These are phyloP conservation scores for Drosophila seclusa DNA, from an alignment of 2,888 invertebrate species.

Conservation along the genomic window DNA sequence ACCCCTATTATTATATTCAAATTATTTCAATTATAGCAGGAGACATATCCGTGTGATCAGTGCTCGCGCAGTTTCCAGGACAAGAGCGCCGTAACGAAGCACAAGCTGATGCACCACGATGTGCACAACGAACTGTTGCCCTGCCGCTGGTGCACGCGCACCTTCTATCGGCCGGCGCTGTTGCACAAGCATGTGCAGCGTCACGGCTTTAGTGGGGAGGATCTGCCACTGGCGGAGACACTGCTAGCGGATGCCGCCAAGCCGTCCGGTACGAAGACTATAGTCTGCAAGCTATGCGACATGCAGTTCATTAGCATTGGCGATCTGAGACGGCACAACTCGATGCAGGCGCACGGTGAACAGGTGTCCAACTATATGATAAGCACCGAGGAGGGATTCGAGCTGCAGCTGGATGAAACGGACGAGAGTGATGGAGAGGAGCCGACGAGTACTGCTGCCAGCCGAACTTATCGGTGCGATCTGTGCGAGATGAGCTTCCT, in stretches of 20 bases:
- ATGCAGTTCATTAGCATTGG: conserved; percentile 67
- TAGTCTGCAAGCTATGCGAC: conserved; percentile 78
- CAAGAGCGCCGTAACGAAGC: conserved; percentile 79
- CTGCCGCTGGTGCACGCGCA: conserved; percentile 82
- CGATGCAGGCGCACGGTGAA: conserved; percentile 45
- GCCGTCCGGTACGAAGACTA: conserved; percentile 74
- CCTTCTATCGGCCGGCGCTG: conserved; percentile 77
- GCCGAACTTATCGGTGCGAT: conserved; percentile 72
- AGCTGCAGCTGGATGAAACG: conserved; percentile 83
- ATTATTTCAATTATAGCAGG: conserved; percentile 52
- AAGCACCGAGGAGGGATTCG: conserved; percentile 82
- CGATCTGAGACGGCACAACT: conserved; percentile 70
- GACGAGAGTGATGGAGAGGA: conserved; percentile 80
- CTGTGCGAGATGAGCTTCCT: conserved; percentile 77
- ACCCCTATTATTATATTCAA: neutral
- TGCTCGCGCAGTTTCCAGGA: conserved; percentile 72
- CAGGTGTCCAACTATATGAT: conserved; percentile 77
- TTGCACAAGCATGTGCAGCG: conserved; percentile 79
- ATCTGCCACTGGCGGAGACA: conserved; percentile 72
- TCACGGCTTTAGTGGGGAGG: conserved; percentile 69
- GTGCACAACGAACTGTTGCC: conserved; percentile 71
- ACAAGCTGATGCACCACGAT: conserved; percentile 72
- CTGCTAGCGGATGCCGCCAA: conserved; percentile 73
- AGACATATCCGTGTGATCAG: conserved; percentile 66
- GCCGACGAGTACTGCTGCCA: conserved; percentile 3